Base-by-base conservation (phyloP, 2,113 vertebrate species). In the Zootoca vivipara region DNA sequence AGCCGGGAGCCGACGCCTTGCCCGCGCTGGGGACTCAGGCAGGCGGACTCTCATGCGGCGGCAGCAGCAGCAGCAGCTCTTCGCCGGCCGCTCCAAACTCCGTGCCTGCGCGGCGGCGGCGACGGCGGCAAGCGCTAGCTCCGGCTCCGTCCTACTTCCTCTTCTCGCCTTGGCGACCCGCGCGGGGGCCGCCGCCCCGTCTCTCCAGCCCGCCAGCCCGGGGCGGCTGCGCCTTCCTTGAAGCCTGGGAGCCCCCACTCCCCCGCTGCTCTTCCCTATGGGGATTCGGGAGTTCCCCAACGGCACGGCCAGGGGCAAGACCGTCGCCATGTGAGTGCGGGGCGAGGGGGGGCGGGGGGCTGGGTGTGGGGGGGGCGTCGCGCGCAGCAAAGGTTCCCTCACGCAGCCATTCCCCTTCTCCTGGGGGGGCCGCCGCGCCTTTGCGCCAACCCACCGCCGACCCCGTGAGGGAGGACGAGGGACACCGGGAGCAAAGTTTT, bases 211-310 rank as follows among this genome's bases (percentile, higher is more conserved):
- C 82, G 90, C 16, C 83, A 62, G 92, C 87, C 84, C 89, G 87
- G 79, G 93, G 91, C 95, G 93, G 92, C 94, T 89, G 84, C 91
- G 46, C 85, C 89, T 83, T 30, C 85, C 83, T 88, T 77, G 87
- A 89, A 95, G 93, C 85, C 96, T 95, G 95, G 94, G 96, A 83
- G 95, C 95, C 64, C 93, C 89, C n/a, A 56, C 94, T 58, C 89
- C 87, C 86, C 69, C 81, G 69, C 93, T 88, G 93, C 92, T 90
- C 64, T 91, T 88, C 95, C 95, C 95, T 52, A 97, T 97, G 97
- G 96, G 97, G 93, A 96, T 97, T 89, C 94, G 95, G 24, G 96
- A 97, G 96, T 97, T 97, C 91, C 96, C 96, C 87, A 94, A 93
- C 92, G 93, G 95, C 93, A 90, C 96, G 30, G 86, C 96, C 78